Conservation (phyloP, 2,888 invertebrate genomes). For the Taphrorychus bicolor region DNA sequence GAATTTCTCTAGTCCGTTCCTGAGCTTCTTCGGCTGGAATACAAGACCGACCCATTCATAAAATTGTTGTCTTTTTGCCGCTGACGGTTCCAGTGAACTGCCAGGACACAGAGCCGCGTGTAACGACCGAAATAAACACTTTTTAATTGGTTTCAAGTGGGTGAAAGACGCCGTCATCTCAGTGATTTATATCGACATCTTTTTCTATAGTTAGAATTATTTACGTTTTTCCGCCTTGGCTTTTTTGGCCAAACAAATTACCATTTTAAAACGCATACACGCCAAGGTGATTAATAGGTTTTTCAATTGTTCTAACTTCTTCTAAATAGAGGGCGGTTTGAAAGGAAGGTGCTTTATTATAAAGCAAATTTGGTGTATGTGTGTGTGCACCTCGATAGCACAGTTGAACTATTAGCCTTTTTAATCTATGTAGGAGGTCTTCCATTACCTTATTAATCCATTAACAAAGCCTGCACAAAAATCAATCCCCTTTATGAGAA, state of each 20-base stretch:
- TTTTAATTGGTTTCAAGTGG: slow-evolving; percentile 34
- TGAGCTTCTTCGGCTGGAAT: slow-evolving; percentile 11
- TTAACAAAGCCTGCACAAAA: too few relatives aligned
- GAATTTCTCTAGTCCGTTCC: slow-evolving; percentile 23
- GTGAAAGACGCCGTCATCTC: slow-evolving; percentile 30
- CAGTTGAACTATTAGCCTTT: too few relatives aligned
- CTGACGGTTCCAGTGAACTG: slow-evolving; percentile 22
- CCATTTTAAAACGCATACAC: neutral
- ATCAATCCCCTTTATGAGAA: too few relatives aligned
- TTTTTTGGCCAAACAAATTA: neutral
- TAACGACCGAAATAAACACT: slow-evolving; percentile 37
- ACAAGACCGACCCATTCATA: slow-evolving; percentile 32
- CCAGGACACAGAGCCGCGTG: slow-evolving; percentile 25
- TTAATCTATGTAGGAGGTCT: too few relatives aligned
- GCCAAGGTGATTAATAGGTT: neutral
- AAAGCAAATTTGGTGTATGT: too few relatives aligned
- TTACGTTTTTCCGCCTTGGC: neutral
- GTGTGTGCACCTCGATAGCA: too few relatives aligned
- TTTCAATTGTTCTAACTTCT: neutral
- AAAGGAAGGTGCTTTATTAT: neutral
- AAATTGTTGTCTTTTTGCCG: slow-evolving; percentile 33
- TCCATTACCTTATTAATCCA: too few relatives aligned
- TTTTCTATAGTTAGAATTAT: slow-evolving; percentile 13
- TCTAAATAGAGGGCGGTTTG: neutral
- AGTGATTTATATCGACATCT: slow-evolving; percentile 23